Conservation (phyloP, 2,113 vertebrate genomes). For the Semnornis frantzii region DNA sequence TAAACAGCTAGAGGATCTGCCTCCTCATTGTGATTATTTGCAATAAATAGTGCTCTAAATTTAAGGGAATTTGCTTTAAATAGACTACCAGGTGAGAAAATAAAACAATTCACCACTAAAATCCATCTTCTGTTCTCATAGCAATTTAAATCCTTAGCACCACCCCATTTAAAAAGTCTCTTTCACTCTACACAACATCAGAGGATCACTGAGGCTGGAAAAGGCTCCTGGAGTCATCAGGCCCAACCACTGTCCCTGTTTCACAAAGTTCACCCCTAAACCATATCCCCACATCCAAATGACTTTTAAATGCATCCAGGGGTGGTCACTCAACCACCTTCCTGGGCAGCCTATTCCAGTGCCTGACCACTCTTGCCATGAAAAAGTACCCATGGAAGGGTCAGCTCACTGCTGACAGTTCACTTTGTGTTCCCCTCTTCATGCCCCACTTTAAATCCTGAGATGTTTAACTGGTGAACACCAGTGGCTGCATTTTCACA, state of each 20-base stretch:
- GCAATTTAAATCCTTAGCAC: not conserved
- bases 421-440: not conserved
- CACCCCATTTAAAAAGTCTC: rapidly evolving
- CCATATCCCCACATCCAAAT: too few species aligned
- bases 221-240: too few species aligned
- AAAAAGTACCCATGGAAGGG: not conserved
- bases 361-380: too few species aligned
- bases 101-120: not conserved
- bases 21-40: not conserved
- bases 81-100: not conserved
- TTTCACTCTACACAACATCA: not conserved
- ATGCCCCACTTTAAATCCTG: not conserved
- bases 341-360: too few species aligned
- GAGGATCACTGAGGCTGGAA: too few species aligned
- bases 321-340: too few species aligned
- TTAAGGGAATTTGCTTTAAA: not conserved
- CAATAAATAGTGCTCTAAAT: not conserved
- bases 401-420: not conserved
- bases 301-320: too few species aligned
- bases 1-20: not conserved
- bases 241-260: too few species aligned
- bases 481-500: not conserved
- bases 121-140: not conserved
- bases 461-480: not conserved
- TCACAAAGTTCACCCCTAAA: too few species aligned